A percentile compares a stretch with the other conserved stretches of the same genome.
Evolutionary conservation across 2,888 invertebrate species (phyloP).

Genomic region (Troilus luridus): DNA sequence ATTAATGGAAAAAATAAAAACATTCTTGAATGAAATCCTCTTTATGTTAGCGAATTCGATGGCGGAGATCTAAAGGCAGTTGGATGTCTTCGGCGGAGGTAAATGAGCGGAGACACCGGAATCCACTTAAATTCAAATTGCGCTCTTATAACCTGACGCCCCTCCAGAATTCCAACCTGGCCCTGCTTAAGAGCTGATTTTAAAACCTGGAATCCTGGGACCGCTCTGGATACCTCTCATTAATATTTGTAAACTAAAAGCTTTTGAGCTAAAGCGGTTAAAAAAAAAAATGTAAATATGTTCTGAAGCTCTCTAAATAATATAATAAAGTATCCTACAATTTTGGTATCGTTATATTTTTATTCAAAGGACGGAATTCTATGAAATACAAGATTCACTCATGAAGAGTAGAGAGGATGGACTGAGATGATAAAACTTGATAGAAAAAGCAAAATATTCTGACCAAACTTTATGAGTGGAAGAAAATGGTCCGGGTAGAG

Average conservation of each 20-base stretch:
- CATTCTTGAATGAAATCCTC: neutral
- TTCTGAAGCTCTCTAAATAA: neutral
- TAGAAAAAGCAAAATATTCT: too few relatives aligned
- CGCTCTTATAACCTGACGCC: constrained; percentile 37
- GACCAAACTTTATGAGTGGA: too few relatives aligned
- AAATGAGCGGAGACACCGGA: constrained; percentile 36
- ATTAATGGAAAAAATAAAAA: neutral
- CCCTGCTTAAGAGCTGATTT: constrained; percentile 36
- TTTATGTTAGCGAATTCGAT: constrained; percentile 6
- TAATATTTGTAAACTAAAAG: constrained; percentile 46
- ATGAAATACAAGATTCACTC: neutral
- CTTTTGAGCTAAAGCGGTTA: neutral
- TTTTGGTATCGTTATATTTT: neutral
- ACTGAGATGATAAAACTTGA: too few relatives aligned
- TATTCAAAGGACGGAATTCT: neutral
- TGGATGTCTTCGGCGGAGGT: constrained; percentile 12
- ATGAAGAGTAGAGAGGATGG: too few relatives aligned
- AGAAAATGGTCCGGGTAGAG: too few relatives aligned
- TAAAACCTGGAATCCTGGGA: constrained; percentile 11
- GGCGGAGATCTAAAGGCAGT: neutral
- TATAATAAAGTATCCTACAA: neutral
- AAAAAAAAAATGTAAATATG: neutral
- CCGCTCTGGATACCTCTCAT: neutral
- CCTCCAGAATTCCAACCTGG: constrained; percentile 47
- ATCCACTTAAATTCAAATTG: constrained; percentile 48